phyloP scores from a whole-genome alignment of 2,888 invertebrate genomes.

The Chrysolina oricalcia region DNA sequence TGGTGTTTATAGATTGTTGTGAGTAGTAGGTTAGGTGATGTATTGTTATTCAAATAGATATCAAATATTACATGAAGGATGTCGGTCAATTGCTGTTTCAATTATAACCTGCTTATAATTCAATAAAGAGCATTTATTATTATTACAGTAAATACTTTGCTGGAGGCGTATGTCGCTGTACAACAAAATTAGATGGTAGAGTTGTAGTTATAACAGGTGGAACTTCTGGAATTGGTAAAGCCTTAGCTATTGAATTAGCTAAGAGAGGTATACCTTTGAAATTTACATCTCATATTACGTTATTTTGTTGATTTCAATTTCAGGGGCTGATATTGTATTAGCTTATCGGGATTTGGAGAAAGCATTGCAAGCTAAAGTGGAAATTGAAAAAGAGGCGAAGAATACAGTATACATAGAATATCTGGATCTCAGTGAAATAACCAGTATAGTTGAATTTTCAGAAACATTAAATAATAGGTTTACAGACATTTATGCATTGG shows the following conservation, averaged over 20 bases:
- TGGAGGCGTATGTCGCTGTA: constrained; percentile 67
- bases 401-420: constrained; percentile 66
- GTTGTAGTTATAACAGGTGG: constrained; percentile 76
- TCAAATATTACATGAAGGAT: too few relatives aligned
- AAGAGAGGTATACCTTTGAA: constrained; percentile 67
- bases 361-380: constrained; percentile 70
- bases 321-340: constrained; percentile 73
- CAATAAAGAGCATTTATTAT: too few relatives aligned
- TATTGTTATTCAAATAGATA: too few relatives aligned
- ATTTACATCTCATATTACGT: neutral
- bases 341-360: constrained; percentile 74
- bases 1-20: neutral
- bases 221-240: constrained; percentile 77
- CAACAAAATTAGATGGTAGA: constrained; percentile 68
- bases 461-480: constrained; percentile 65
- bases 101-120: too few relatives aligned
- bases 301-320: constrained; percentile 34
- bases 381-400: constrained; percentile 66
- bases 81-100: too few relatives aligned
- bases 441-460: constrained; percentile 67
- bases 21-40: constrained; percentile 10
- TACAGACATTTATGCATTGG: constrained; percentile 69
- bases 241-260: constrained; percentile 73
- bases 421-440: constrained; percentile 68
- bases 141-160: constrained; percentile 67